Conservation (phyloP, 2,888 invertebrate species). For the Labia minor region DNA sequence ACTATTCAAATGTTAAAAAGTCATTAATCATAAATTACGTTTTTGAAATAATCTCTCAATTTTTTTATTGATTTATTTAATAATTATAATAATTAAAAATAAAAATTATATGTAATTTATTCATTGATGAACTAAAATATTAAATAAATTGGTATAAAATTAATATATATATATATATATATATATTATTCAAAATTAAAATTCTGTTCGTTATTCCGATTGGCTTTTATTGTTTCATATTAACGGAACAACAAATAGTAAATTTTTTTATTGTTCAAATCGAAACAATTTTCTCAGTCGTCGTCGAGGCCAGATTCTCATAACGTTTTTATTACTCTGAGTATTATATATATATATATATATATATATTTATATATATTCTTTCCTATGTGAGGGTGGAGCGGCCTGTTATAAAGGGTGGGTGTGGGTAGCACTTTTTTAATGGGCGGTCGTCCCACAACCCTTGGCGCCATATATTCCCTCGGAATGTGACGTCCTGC, state of each 20-base stretch:
- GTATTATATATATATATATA: neutral
- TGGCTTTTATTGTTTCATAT: slow-evolving; percentile 1
- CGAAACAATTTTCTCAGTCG: neutral
- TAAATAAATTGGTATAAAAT: too few relatives aligned
- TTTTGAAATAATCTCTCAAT: too few relatives aligned
- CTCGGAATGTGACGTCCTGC: slow-evolving; percentile 2
- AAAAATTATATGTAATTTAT: too few relatives aligned
- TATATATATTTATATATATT: neutral
- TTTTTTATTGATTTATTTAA: too few relatives aligned
- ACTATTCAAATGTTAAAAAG: too few relatives aligned
- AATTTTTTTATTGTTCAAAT: slow-evolving; percentile 13
- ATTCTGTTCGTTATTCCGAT: neutral
- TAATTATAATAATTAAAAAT: too few relatives aligned
- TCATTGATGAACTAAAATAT: too few relatives aligned
- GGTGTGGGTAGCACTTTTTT: neutral
- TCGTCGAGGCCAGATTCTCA: neutral
- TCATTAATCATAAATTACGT: too few relatives aligned
- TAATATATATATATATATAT: too few relatives aligned
- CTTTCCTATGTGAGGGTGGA: neutral
- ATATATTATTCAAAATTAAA: neutral
- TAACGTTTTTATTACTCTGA: slow-evolving; percentile 2
- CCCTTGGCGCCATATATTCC: neutral
- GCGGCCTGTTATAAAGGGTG: neutral
- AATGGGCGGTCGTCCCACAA: neutral
- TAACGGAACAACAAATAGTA: slow-evolving; percentile 4